Evolutionary conservation across 2,113 vertebrate genomes (phyloP).

Genomic region (Promerops cafer): DNA sequence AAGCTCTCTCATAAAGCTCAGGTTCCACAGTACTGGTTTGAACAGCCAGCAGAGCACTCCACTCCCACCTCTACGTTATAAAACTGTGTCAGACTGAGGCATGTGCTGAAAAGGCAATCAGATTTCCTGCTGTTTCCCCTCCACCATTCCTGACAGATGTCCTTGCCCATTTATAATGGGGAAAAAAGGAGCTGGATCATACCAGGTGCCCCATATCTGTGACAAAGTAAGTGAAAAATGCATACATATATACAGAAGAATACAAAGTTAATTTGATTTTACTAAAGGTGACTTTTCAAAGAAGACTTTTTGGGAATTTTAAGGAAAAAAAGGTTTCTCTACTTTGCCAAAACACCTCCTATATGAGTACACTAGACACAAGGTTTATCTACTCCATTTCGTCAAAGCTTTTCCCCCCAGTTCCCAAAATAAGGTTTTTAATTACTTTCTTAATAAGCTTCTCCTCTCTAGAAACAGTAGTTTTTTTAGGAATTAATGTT

Average conservation of each 20-base stretch:
- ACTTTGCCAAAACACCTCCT: not conserved
- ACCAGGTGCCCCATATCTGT: no score
- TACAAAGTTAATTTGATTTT: not conserved
- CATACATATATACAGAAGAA: not conserved
- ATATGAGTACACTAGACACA: not conserved
- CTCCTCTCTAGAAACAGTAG: not conserved
- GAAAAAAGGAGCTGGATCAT: not conserved
- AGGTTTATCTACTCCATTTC: not conserved
- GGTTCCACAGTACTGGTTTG: not conserved
- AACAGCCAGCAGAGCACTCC: not conserved
- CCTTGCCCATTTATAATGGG: not conserved
- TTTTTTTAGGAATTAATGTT: not conserved
- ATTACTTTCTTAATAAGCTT: not conserved
- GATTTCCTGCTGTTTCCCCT: not conserved
- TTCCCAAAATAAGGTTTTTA: not conserved
- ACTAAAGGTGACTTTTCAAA: not conserved
- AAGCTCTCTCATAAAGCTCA: not conserved
- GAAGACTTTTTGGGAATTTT: not conserved
- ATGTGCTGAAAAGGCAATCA: slow-evolving; percentile 12
- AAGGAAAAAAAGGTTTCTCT: not conserved
- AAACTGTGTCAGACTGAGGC: not conserved
- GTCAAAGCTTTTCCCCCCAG: not conserved
- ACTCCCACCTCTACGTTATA: not conserved
- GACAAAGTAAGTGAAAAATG: not conserved
- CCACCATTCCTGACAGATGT: not conserved